Conservation (phyloP, 2,797 vertebrate genomes). For the Cheirogaleus major region DNA sequence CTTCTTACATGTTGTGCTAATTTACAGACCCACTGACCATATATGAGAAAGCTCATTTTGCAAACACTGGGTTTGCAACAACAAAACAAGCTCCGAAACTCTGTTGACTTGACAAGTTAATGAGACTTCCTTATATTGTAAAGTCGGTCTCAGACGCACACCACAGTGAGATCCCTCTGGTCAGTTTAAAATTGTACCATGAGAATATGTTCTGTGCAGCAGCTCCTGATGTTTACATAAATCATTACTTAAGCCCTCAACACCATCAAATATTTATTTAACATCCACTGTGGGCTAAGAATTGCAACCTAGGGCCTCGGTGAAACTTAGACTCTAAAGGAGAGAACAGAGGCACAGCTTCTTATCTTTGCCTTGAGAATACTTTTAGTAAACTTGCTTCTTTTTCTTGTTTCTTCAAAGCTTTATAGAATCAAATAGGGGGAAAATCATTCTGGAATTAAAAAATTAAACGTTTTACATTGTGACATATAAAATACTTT, state of each 20-base stretch:
- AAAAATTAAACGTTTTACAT: neutral
- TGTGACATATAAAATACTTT: neutral
- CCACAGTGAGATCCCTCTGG: neutral
- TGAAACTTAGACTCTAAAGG: neutral
- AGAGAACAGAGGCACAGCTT: neutral
- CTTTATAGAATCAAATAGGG: neutral
- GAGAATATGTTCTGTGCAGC: neutral
- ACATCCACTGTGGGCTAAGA: neutral
- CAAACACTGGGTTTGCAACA: neutral
- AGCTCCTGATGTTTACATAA: slow-evolving; percentile 31
- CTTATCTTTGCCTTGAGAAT: neutral
- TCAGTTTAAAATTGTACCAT: neutral
- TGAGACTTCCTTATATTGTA: neutral
- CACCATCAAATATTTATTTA: slow-evolving; percentile 59
- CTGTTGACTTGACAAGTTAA: neutral
- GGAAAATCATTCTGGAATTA: neutral
- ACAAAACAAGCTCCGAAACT: neutral
- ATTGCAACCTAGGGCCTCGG: neutral
- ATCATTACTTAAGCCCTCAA: slow-evolving; percentile 53
- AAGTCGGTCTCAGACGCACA: neutral
- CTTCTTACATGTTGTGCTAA: neutral
- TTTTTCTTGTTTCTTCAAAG: neutral
- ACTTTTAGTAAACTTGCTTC: neutral
- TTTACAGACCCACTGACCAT: neutral
- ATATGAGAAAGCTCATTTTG: neutral